Percentiles rank a stretch among this genome's conserved stretches.
phyloP scores from a whole-genome alignment of 2,888 invertebrate species.

The Serripes groenlandicus region DNA sequence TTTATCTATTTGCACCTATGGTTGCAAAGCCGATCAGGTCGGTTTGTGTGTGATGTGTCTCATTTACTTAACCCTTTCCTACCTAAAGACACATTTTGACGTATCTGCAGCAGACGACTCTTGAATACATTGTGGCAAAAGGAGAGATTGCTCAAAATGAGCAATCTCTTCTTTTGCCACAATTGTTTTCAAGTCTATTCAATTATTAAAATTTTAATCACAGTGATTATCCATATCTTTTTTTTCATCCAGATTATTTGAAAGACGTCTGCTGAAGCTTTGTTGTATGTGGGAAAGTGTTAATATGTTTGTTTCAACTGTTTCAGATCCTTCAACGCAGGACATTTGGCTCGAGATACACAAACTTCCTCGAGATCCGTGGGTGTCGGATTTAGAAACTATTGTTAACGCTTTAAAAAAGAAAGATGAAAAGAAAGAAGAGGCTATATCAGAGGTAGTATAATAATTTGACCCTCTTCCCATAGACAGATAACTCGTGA shows the following conservation, averaged over 20 bases:
- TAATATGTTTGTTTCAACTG: too few species aligned
- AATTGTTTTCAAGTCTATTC: background rate
- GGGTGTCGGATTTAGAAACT: slow-evolving; percentile 82
- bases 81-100: background rate
- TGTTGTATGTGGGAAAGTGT: background rate
- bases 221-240: too few species aligned
- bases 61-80: background rate
- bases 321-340: slow-evolving; percentile 73
- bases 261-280: background rate
- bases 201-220: too few species aligned
- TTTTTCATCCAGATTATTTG: background rate
- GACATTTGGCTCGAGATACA: slow-evolving; percentile 82
- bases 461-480: too few species aligned
- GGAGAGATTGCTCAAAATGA: background rate
- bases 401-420: slow-evolving; percentile 66
- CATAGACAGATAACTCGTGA: too few species aligned
- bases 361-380: slow-evolving; percentile 80
- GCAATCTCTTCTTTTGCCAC: background rate
- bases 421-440: slow-evolving; percentile 64
- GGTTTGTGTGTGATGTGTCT: too few species aligned
- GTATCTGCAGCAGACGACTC: background rate
- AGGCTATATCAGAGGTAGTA: slow-evolving; percentile 54
- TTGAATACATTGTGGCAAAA: background rate
- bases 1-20: too few species aligned
- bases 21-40: too few species aligned